phyloP scores from a whole-genome alignment of 2,888 invertebrate species.

The Caenorhabditis plicata region DNA sequence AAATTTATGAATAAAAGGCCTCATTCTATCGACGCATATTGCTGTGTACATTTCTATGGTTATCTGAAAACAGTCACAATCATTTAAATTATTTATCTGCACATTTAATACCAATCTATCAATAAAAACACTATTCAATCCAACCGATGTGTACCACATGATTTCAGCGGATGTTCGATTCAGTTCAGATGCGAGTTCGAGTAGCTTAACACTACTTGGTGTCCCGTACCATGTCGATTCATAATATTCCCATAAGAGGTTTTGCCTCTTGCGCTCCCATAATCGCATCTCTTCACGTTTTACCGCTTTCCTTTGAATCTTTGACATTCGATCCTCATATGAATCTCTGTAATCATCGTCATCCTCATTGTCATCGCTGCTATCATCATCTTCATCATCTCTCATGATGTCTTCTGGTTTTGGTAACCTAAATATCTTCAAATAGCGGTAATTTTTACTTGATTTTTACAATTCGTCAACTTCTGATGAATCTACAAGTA shows the following conservation, averaged over 20 bases:
- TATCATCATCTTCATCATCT: constrained; percentile 34
- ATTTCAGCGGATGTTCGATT: constrained; percentile 49
- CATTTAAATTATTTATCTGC: not conserved
- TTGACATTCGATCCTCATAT: constrained; percentile 29
- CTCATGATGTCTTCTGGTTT: constrained; percentile 16
- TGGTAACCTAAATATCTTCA: constrained; percentile 28
- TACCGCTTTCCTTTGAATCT: constrained; percentile 28
- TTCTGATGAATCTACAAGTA: constrained; percentile 33
- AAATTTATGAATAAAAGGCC: constrained; percentile 44
- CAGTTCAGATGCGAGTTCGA: constrained; percentile 51
- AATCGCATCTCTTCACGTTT: constrained; percentile 34
- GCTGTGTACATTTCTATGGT: constrained; percentile 49
- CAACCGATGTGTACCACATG: constrained; percentile 58
- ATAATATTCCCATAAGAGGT: constrained; percentile 58
- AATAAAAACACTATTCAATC: constrained; percentile 48
- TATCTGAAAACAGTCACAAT: constrained; percentile 28
- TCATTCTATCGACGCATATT: constrained; percentile 51
- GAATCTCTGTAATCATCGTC: constrained; percentile 22
- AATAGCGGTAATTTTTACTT: not conserved
- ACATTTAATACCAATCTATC: constrained; percentile 37
- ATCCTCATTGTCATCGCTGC: constrained; percentile 17
- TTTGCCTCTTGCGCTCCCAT: constrained; percentile 46
- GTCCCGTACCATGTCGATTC: constrained; percentile 49
- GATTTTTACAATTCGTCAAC: constrained; percentile 16
- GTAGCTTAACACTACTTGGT: constrained; percentile 45